Conservation (phyloP, 2,113 vertebrate species). For the Neoarius graeffei region DNA sequence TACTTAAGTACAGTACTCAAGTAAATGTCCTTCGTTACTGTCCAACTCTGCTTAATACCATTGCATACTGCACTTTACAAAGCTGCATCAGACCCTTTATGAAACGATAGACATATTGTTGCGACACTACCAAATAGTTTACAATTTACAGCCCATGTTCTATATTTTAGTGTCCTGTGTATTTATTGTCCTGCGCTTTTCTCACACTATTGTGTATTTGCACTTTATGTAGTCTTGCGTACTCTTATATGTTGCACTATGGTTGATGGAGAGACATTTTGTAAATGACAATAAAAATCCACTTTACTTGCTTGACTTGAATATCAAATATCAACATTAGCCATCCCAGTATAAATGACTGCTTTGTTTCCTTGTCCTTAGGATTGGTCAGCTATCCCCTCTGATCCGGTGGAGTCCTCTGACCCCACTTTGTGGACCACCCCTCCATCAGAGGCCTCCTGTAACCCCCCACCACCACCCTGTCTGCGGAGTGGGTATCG, state of each 20-base stretch:
- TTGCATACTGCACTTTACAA: too few relatives aligned
- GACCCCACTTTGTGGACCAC: constrained; percentile 4
- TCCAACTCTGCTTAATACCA: neutral
- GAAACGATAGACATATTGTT: neutral
- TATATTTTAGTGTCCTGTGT: neutral
- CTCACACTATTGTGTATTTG: neutral
- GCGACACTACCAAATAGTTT: neutral
- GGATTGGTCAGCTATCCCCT: constrained; percentile 45
- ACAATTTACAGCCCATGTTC: neutral
- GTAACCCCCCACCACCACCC: constrained; percentile 64
- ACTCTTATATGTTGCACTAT: neutral
- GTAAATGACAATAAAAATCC: neutral
- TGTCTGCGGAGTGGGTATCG: constrained; percentile 82
- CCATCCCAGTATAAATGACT: constrained; percentile 23
- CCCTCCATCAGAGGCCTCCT: constrained; percentile 18
- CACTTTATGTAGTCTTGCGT: neutral
- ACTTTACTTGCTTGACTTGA: neutral
- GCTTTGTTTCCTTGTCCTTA: neutral
- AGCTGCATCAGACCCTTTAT: too few relatives aligned
- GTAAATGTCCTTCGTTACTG: too few relatives aligned
- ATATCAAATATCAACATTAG: neutral
- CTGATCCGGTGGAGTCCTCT: constrained; percentile 43
- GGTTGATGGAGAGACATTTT: neutral
- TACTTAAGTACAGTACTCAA: too few relatives aligned
- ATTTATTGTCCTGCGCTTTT: neutral